These are phyloP conservation scores for Gambelia wislizenii DNA, from an alignment of 2,797 vertebrate species.

Conservation along the genomic window DNA sequence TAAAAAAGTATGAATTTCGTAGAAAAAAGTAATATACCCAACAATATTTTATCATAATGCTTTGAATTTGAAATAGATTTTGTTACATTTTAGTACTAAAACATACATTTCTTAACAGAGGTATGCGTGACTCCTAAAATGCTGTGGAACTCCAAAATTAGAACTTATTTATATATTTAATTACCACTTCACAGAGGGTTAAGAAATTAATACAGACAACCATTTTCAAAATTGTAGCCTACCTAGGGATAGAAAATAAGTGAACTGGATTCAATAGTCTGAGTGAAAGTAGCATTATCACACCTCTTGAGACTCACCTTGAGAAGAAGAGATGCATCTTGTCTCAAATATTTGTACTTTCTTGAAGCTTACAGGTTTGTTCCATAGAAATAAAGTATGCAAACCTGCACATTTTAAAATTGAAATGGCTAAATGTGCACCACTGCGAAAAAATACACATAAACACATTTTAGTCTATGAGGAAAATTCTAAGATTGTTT, in stretches of 20 bases:
- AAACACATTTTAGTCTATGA: too few species aligned
- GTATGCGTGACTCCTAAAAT: background rate
- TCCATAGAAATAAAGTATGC: too few species aligned
- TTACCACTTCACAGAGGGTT: background rate
- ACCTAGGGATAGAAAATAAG: background rate
- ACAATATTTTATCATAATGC: background rate
- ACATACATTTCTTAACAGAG: background rate
- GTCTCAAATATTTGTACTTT: too few species aligned
- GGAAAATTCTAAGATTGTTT: too few species aligned
- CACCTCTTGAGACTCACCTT: too few species aligned
- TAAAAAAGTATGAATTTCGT: background rate
- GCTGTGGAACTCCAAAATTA: background rate
- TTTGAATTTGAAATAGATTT: constrained; percentile 3
- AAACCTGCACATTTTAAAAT: too few species aligned
- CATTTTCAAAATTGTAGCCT: background rate
- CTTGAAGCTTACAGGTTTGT: too few species aligned
- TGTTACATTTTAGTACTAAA: background rate
- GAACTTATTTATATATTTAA: background rate
- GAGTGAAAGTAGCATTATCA: too few species aligned
- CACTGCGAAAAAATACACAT: too few species aligned
- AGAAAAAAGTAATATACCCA: background rate
- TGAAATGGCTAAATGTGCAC: too few species aligned
- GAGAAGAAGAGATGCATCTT: too few species aligned
- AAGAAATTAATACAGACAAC: background rate
- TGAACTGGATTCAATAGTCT: too few species aligned